Base-by-base conservation (phyloP, 1,140 invertebrate species). In the Sycobia sp. region DNA sequence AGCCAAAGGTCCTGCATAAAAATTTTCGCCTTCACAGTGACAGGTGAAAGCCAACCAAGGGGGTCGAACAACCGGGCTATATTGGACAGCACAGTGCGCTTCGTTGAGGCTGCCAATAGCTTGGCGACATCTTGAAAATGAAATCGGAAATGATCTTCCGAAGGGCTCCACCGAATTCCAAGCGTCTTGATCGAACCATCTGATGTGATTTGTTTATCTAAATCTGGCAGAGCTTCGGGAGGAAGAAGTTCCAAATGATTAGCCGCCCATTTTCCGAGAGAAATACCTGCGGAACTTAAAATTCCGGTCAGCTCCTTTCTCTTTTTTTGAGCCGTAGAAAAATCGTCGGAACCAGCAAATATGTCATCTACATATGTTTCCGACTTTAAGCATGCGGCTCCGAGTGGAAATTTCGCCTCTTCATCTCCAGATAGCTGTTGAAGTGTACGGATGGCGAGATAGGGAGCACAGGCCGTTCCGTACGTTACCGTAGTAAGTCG, bases 21-120 rank as follows among this genome's bases (percentile, higher is more conserved):
- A 11, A 62, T 47, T 41, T 62, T 62, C 16, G 51, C 60, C 16
- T 2, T 18, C 11, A 62, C 41, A 9, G 47, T 39, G 0, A 55
- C 18, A 0, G 51, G 60, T 3, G 60, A 55, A 1, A 55, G 3
- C 60, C 51, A 55, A 2, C 51, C 50, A 0, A 62, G 18, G 1
- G 60, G 60, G 29, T 62, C 60, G 13, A 49, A 62, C 18, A 62
- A 32, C 16, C 53, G 22, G 2, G 59, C 9, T 4, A 62, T 29
- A 13, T 34, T 39, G 0, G 59, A 62, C 2, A 54, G 25, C 25
- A 62, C 20, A 4, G 14, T 27, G 41, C 60, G 38, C 18, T 54
- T 62, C 1, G 39, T 43, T 3, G 4, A 20, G 18, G 41, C 41
- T 18, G 16, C 41, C 18, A 4, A 4, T 3, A 7, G 4, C 4